phyloP scores from a whole-genome alignment of 2,888 invertebrate species.

The Harpalus rufipes region DNA sequence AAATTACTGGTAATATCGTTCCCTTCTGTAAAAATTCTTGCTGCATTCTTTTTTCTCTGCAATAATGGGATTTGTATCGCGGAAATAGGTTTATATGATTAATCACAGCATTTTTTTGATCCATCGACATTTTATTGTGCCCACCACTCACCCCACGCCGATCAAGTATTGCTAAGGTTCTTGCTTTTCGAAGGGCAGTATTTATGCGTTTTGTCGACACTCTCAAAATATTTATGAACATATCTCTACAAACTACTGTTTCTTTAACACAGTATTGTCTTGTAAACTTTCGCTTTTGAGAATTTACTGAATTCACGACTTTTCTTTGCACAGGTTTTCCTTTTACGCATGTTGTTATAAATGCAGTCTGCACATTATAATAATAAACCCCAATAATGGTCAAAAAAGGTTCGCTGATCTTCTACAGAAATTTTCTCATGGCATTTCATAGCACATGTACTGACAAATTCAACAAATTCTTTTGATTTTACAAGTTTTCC shows the following conservation, averaged over 20 bases:
- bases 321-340: no score
- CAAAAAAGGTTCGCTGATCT: no score
- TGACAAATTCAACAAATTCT: no score
- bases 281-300: not conserved
- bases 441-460: no score
- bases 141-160: not conserved
- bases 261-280: not conserved
- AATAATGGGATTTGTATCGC: no score
- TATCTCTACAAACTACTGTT: constrained; percentile 8
- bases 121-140: constrained; percentile 8
- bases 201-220: constrained; percentile 4
- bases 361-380: no score
- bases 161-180: constrained; percentile 3
- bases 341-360: no score
- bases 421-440: no score
- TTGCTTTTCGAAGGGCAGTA: constrained; percentile 3
- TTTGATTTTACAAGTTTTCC: no score
- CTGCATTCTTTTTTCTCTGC: no score
- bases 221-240: not conserved
- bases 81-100: not conserved
- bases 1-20: not conserved
- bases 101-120: not conserved
- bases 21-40: not conserved
- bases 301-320: no score
- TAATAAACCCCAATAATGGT: no score